These are phyloP conservation scores for Diadema setosum DNA, from an alignment of 35 echinoderm and acorn worm species.

Conservation along the genomic window DNA sequence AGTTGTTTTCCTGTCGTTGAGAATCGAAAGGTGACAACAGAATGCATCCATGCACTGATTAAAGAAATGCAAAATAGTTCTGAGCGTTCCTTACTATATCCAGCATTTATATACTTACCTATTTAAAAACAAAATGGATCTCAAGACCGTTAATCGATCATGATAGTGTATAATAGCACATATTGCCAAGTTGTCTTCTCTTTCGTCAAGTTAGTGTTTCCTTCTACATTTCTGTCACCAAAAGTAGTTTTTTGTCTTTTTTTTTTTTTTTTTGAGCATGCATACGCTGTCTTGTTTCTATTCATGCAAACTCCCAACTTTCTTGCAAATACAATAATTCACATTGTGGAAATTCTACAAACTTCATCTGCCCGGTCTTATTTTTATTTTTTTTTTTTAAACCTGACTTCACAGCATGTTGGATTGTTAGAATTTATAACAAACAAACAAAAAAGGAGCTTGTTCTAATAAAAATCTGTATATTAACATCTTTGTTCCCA, in stretches of 20 bases:
- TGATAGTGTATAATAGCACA: background rate
- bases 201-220: background rate
- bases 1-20: too few relatives aligned
- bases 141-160: background rate
- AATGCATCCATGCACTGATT: too few relatives aligned
- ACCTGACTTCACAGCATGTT: background rate
- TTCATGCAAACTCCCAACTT: conserved; percentile 12
- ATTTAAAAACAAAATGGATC: background rate
- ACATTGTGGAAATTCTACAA: background rate
- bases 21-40: too few relatives aligned
- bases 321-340: background rate
- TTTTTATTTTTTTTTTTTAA: background rate
- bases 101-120: background rate
- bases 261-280: conserved; percentile 4
- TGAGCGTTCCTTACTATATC: too few relatives aligned
- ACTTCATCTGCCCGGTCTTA: too few relatives aligned
- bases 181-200: background rate
- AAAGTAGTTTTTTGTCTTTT: conserved; percentile 20
- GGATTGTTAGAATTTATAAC: conserved; percentile 1
- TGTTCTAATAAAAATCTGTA: background rate
- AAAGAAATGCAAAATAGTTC: background rate
- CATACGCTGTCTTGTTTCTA: background rate
- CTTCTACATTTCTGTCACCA: background rate
- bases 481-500: conserved; percentile 18
- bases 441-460: background rate